Conservation (phyloP, 2,797 vertebrate genomes). For the Rhodeus uyekii region DNA sequence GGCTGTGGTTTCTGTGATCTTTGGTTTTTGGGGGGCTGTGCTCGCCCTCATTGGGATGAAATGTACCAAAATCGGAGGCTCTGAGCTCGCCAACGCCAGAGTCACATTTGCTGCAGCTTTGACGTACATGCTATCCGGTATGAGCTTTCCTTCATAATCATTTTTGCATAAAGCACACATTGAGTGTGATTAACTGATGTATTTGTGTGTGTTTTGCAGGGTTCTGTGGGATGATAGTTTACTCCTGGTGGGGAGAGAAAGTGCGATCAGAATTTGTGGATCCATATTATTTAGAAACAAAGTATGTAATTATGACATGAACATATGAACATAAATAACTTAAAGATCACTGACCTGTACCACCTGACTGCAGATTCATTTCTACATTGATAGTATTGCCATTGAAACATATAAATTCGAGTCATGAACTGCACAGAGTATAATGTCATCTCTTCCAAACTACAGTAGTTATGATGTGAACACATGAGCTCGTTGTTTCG, state of each 20-base stretch:
- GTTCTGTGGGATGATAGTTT: conserved; percentile 75
- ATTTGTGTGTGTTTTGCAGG: conserved; percentile 62
- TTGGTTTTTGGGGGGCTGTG: conserved; percentile 79
- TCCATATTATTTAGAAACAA: conserved; percentile 69
- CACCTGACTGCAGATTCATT: no score
- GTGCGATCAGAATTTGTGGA: conserved; percentile 73
- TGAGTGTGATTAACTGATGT: neutral
- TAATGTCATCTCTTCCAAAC: no score
- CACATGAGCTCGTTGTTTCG: no score
- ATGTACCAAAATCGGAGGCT: conserved; percentile 84
- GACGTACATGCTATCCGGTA: conserved; percentile 78
- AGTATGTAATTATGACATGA: conserved; percentile 67
- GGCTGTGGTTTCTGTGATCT: conserved; percentile 74
- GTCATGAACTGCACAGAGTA: no score
- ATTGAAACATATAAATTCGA: no score
- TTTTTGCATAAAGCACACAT: neutral
- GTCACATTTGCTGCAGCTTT: conserved; percentile 75
- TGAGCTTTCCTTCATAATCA: neutral
- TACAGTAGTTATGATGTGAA: no score
- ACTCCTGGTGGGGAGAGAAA: conserved; percentile 76
- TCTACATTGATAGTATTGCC: no score
- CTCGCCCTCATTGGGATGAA: conserved; percentile 83
- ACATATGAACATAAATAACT: no score
- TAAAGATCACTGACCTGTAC: no score
- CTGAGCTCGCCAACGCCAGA: conserved; percentile 74